Base-by-base conservation (phyloP, 2,797 vertebrate genomes). In the Falco concolor region DNA sequence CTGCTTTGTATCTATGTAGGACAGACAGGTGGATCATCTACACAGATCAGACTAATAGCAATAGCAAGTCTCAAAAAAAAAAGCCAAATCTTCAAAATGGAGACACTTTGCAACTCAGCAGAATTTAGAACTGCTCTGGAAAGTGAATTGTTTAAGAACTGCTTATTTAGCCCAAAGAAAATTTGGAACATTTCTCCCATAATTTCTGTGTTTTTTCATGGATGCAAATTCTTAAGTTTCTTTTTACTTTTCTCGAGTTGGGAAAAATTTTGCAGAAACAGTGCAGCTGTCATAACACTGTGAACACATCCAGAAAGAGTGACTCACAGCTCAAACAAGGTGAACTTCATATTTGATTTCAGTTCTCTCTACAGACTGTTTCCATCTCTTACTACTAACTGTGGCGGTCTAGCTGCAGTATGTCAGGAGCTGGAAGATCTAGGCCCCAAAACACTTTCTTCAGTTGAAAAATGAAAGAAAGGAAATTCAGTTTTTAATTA, bases 201-300 rank as follows among this genome's bases (percentile, higher is more conserved):
- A 8, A 70, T 52, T 90, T 91, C 70, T 63, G 22, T 65, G 38
- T 38, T 93, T 95, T 91, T 93, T 88, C 44, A 64, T n/a, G 70
- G 67, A 49, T 67, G 63, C 34, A 69, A 57, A 86, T 76, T 84
- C 63, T 70, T 23, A 65, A 87, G 56, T 54, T 93, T 90, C 76
- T 73, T 93, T 82, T 83, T 93, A 89, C 64, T 93, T 87, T 91
- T 90, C 63, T 77, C 44, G 67, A 82, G 40, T 84, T 79, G 52
- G 45, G 67, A 67, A 84, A 93, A 87, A 69, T 15, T 57, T 52
- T 90, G 57, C 77, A 95, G 83, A 79, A 94, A 90, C 75, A 82
- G 77, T 77, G 80, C 70, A 96, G 91, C 77, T 97, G 91, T 94
- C 91, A 91, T 63, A 94, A 90, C 90, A 82, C 87, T 42, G 67